Evolutionary conservation across 2,888 invertebrate genomes (phyloP).

Genomic region (Ophion slaviceki): DNA sequence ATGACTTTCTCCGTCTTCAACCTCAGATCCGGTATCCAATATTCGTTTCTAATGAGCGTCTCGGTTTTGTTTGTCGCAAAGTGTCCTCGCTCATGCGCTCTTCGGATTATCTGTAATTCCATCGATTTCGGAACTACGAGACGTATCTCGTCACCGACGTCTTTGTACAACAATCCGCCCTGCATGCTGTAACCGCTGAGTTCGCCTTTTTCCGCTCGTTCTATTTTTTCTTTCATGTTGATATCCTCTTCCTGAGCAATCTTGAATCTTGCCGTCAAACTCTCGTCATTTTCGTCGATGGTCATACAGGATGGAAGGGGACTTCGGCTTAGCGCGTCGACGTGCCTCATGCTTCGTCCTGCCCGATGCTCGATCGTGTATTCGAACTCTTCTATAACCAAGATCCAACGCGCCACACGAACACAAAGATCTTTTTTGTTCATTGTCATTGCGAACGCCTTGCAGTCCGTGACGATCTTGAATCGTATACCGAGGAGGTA

Average conservation of each 20-base stretch:
- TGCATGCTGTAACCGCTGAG: not conserved
- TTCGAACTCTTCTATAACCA: conserved; percentile 6
- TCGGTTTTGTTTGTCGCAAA: too few species aligned
- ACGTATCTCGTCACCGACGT: too few species aligned
- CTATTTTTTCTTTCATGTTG: not conserved
- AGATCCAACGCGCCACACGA: not conserved
- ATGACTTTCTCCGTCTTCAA: conserved; percentile 51
- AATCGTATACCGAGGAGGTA: conserved; percentile 7
- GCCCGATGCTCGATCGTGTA: conserved; percentile 3
- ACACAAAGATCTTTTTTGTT: conserved; percentile 6
- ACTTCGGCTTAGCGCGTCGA: too few species aligned
- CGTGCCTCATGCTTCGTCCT: not conserved
- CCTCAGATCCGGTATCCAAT: conserved; percentile 67
- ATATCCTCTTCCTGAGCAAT: not conserved
- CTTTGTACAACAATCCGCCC: not conserved
- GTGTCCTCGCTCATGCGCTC: too few species aligned
- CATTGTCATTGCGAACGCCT: conserved; percentile 12
- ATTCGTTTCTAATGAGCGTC: conserved; percentile 66
- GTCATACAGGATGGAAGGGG: too few species aligned
- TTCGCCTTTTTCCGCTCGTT: not conserved
- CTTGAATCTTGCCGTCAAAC: not conserved
- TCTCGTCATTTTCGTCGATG: not conserved
- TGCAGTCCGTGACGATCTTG: conserved; percentile 6
- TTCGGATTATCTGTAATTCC: too few species aligned
- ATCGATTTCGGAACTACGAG: too few species aligned